phyloP scores from a whole-genome alignment of 1,140 invertebrate genomes.

The Ruditapes philippinarum region DNA sequence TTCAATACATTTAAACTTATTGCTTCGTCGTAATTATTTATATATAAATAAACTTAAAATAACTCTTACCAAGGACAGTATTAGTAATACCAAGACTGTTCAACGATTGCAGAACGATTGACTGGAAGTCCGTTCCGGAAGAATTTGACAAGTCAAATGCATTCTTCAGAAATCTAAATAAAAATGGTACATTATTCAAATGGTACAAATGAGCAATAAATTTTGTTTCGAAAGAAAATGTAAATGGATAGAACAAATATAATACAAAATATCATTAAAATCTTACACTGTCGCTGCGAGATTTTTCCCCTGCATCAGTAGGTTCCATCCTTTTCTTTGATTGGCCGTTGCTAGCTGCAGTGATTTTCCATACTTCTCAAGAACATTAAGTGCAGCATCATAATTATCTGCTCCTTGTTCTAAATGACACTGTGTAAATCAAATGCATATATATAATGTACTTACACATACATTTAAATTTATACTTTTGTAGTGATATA shows the following conservation, averaged over 20 bases:
- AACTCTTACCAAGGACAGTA: constrained; percentile 39
- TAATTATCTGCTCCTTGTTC: neutral
- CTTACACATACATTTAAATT: too few relatives aligned
- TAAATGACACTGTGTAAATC: neutral
- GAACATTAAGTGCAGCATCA: neutral
- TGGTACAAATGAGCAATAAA: too few relatives aligned
- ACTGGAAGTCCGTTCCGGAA: constrained; percentile 18
- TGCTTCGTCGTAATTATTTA: too few relatives aligned
- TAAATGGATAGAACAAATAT: too few relatives aligned
- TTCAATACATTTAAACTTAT: too few relatives aligned
- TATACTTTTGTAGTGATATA: too few relatives aligned
- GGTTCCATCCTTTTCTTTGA: constrained; percentile 44
- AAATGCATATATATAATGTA: too few relatives aligned
- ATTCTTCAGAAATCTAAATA: constrained; percentile 51
- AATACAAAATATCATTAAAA: too few relatives aligned
- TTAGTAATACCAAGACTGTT: constrained; percentile 22
- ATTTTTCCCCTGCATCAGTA: constrained; percentile 23
- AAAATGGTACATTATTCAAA: too few relatives aligned
- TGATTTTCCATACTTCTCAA: neutral
- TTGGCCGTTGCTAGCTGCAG: constrained; percentile 24
- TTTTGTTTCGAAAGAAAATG: too few relatives aligned
- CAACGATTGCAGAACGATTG: constrained; percentile 18
- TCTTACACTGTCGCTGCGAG: neutral
- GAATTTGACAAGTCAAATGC: constrained; percentile 9
- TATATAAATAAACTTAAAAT: too few relatives aligned